Percentiles rank a stretch among this genome's conserved stretches.
Evolutionary conservation across 2,888 invertebrate genomes (phyloP).

Genomic region (Nomada ruficornis): DNA sequence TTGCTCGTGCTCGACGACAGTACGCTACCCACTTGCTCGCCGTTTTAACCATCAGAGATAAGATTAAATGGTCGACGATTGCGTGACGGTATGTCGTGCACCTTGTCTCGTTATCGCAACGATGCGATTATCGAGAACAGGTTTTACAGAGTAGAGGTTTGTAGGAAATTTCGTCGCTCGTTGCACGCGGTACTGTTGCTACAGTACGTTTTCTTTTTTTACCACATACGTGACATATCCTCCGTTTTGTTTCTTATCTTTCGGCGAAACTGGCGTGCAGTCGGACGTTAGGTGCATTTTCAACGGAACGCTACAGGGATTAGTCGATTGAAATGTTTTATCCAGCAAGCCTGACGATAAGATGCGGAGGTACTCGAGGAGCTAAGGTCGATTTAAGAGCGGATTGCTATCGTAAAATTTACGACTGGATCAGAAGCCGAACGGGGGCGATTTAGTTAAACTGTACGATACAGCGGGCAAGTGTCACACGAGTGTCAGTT

Average conservation of each 20-base stretch:
- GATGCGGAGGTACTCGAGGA: neutral
- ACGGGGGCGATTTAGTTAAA: neutral
- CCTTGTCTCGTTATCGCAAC: constrained; percentile 24
- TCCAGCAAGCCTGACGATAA: neutral
- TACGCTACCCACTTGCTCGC: neutral
- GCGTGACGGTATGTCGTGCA: constrained; percentile 18
- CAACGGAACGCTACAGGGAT: neutral
- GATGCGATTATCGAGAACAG: neutral
- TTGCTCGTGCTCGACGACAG: neutral
- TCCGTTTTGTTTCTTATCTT: neutral
- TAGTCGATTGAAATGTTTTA: neutral
- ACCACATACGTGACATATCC: no score
- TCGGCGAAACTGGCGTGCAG: neutral
- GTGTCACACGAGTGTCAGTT: neutral
- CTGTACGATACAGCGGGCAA: neutral
- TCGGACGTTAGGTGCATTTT: neutral
- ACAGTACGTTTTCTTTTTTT: neutral
- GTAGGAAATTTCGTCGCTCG: neutral
- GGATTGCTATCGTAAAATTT: constrained; percentile 2
- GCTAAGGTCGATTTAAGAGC: constrained; percentile 3
- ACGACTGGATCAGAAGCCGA: neutral
- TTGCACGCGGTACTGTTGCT: neutral
- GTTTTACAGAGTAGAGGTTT: neutral
- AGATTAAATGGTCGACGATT: constrained; percentile 45
- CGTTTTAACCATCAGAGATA: constrained; percentile 14